Percentiles rank a stretch among this genome's conserved stretches.
phyloP scores from a whole-genome alignment of 2,113 vertebrate species.

The Cheilinus undulatus region DNA sequence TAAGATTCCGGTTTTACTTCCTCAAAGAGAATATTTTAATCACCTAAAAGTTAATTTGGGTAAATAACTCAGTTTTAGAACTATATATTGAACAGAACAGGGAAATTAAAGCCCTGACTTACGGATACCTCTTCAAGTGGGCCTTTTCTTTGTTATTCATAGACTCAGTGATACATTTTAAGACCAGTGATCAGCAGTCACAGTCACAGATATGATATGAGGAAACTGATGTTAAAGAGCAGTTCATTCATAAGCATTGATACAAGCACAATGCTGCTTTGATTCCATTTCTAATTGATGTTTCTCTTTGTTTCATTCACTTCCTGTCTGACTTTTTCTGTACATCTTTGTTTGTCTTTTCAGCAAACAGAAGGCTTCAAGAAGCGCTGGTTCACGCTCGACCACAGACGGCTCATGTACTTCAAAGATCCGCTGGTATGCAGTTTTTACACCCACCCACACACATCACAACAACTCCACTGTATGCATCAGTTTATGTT shows the following conservation, averaged over 20 bases:
- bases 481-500: neutral
- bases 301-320: neutral
- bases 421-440: conserved; percentile 93
- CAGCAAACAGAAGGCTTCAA: conserved; percentile 94
- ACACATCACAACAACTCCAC: conserved; percentile 8
- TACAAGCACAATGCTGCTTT: conserved; percentile 14
- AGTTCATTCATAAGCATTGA: neutral
- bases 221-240: neutral
- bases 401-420: conserved; percentile 93
- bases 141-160: too few species aligned
- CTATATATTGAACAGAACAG: too few species aligned
- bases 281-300: too few species aligned
- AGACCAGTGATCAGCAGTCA: too few species aligned
- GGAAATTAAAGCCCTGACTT: neutral
- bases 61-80: too few species aligned
- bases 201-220: neutral
- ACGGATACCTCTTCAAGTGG: too few species aligned
- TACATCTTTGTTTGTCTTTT: conserved; percentile 36
- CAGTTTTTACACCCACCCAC: conserved; percentile 3
- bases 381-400: conserved; percentile 94
- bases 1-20: too few species aligned
- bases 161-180: too few species aligned
- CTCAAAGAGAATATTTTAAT: too few species aligned
- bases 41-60: too few species aligned
- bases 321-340: neutral